phyloP scores from a whole-genome alignment of 2,113 vertebrate genomes.

The Taxidea taxus region DNA sequence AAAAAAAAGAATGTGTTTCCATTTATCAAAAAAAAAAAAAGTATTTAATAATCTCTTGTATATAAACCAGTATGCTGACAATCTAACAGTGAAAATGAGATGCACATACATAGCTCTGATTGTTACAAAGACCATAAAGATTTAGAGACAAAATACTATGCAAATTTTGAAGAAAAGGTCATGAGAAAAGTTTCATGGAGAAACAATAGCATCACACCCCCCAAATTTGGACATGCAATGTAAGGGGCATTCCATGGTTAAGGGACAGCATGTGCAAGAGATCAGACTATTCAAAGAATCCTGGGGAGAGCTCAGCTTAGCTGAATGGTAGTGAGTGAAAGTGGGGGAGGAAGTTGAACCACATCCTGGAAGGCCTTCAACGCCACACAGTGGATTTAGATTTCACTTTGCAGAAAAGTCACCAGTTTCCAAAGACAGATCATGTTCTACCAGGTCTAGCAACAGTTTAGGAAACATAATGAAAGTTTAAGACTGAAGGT shows the following conservation, averaged over 20 bases:
- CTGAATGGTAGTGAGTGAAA: neutral
- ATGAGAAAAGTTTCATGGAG: neutral
- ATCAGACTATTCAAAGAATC: neutral
- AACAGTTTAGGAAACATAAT: neutral
- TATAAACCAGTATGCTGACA: neutral
- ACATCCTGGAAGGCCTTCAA: neutral
- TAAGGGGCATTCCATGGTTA: neutral
- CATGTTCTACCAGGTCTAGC: neutral
- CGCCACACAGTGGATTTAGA: neutral
- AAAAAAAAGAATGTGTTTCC: too few relatives aligned
- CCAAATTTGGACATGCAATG: neutral
- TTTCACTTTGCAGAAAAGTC: neutral
- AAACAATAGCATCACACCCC: neutral
- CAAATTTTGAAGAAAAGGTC: slow-evolving; percentile 1
- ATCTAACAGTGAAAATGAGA: neutral
- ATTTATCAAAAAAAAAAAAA: too few relatives aligned
- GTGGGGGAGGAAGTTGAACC: neutral
- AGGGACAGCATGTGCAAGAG: neutral
- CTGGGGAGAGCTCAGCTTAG: neutral
- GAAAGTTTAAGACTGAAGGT: neutral
- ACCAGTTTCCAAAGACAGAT: neutral
- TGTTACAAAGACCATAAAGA: neutral
- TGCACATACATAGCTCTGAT: neutral
- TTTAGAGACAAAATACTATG: neutral
- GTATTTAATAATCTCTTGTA: neutral